A percentile compares a stretch with the other conserved stretches of the same genome.
These are phyloP conservation scores for Actinemys pallida DNA, from an alignment of 2,113 vertebrate species.

Conservation along the genomic window DNA sequence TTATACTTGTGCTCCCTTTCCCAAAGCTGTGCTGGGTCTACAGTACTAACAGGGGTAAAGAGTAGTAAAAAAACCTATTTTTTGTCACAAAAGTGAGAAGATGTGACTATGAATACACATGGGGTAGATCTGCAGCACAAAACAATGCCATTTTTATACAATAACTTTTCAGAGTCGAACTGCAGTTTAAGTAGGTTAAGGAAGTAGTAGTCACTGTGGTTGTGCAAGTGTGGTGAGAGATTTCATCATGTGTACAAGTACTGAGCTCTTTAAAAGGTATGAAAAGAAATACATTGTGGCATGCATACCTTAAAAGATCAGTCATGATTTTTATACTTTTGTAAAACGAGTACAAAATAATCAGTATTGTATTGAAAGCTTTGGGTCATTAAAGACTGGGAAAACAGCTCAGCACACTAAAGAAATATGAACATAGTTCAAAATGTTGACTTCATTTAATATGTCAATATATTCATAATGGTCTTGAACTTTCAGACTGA, in stretches of 20 bases:
- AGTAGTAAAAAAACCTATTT: not conserved
- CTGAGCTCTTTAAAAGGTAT: fast-evolving
- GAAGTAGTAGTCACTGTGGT: not conserved
- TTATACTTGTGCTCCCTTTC: not conserved
- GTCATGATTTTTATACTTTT: not conserved
- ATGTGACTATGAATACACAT: not conserved
- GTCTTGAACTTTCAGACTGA: not conserved
- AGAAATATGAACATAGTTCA: not conserved
- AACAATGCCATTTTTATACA: not conserved
- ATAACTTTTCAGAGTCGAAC: not conserved
- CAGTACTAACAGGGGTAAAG: not conserved
- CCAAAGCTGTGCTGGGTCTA: not conserved
- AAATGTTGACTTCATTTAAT: not conserved
- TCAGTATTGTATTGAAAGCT: not conserved
- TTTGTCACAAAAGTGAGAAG: not conserved
- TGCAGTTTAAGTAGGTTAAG: not conserved
- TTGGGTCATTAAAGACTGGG: not conserved
- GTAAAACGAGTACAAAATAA: not conserved
- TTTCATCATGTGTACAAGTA: not conserved
- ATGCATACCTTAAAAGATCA: not conserved
- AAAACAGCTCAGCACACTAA: not conserved
- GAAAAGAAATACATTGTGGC: not conserved
- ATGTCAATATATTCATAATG: not conserved
- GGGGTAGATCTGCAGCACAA: not conserved
- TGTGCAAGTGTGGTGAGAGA: not conserved